Evolutionary conservation across 2,797 vertebrate species (phyloP).

Genomic region (Lithobates pipiens): DNA sequence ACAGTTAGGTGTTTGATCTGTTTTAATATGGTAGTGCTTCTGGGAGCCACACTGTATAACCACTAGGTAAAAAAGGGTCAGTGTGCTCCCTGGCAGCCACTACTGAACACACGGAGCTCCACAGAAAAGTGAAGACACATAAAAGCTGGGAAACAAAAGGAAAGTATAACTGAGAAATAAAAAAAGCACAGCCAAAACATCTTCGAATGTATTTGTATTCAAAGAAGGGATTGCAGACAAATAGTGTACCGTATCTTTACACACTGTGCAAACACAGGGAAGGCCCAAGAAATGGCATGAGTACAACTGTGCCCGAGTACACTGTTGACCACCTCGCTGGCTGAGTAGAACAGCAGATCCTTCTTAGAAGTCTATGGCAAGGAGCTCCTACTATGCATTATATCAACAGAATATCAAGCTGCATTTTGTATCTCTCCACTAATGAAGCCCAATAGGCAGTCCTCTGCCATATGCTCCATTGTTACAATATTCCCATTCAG

Average conservation of each 20-base stretch:
- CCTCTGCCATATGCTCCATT: constrained; percentile 73
- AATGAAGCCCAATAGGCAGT: constrained; percentile 74
- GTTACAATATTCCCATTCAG: constrained; percentile 74
- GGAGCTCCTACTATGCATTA: constrained; percentile 9
- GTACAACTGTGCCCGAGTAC: neutral
- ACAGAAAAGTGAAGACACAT: neutral
- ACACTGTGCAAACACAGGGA: neutral
- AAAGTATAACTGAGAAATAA: no score
- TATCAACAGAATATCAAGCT: constrained; percentile 8
- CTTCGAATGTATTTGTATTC: no score
- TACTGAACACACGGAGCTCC: neutral
- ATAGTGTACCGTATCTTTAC: neutral
- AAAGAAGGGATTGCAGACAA: no score
- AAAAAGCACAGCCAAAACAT: no score
- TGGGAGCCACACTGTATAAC: no score
- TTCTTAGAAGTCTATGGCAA: neutral
- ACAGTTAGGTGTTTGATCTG: neutral
- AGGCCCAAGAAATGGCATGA: neutral
- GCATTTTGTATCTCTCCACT: constrained; percentile 70
- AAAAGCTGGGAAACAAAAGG: neutral
- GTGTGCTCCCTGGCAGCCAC: neutral
- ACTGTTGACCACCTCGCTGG: neutral
- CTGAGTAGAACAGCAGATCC: neutral
- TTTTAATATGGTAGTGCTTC: neutral
- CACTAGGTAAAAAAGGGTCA: neutral